Percentiles rank a stretch among this genome's conserved stretches.
Evolutionary conservation across 2,888 invertebrate species (phyloP).

Genomic region (Drosophila setosimentum): DNA sequence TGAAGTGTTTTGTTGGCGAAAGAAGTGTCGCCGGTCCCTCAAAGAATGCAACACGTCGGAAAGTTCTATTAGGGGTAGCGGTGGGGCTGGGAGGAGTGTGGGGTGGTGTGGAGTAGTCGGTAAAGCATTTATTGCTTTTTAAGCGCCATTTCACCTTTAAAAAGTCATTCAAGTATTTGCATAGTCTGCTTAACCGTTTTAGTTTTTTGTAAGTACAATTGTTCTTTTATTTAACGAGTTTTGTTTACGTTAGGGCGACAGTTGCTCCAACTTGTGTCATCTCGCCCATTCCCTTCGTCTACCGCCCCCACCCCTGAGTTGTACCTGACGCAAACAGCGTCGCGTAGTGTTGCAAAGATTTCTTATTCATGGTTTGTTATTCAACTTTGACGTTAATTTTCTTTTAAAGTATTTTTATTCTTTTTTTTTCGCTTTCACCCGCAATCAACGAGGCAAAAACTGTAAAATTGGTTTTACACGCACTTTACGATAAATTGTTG

Average conservation of each 20-base stretch:
- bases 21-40: conserved; percentile 45
- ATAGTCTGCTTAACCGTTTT: conserved; percentile 82
- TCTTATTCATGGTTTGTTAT: conserved; percentile 72
- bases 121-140: conserved; percentile 77
- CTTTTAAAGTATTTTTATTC: conserved; percentile 56
- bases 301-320: accelerated
- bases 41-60: conserved; percentile 51
- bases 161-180: conserved; percentile 83
- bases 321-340: conserved; percentile 24
- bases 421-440: conserved; percentile 16
- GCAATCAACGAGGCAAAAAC: conserved; percentile 47
- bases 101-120: not conserved
- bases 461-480: conserved; percentile 46
- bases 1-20: conserved; percentile 46
- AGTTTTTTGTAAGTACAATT: conserved; percentile 78
- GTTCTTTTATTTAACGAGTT: conserved; percentile 81
- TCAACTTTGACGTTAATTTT: conserved; percentile 79
- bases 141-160: conserved; percentile 83
- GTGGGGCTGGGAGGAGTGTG: too few species aligned
- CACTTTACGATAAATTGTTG: conserved; percentile 39
- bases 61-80: too few species aligned
- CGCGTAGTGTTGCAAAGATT: conserved; percentile 64
- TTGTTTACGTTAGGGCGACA: conserved; percentile 73
- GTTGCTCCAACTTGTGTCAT: conserved; percentile 44
- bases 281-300: not conserved